Evolutionary conservation across 2,888 invertebrate species (phyloP).

Genomic region (Melanotus villosus): DNA sequence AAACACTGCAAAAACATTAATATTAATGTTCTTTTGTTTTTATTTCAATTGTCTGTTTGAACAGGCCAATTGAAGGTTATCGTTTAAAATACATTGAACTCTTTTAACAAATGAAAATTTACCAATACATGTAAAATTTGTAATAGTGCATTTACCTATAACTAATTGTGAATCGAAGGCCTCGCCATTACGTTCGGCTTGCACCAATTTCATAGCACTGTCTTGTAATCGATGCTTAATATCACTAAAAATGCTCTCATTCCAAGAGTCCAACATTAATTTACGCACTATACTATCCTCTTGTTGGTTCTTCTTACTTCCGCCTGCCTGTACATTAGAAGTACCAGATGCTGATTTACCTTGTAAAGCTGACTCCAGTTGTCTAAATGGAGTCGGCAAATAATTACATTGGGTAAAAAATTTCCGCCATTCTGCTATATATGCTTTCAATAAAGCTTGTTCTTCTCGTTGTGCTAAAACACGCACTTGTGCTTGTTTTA

Average conservation of each 20-base stretch:
- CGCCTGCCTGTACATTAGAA: constrained; percentile 57
- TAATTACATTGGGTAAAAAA: constrained; percentile 99
- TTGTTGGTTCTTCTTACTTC: constrained; percentile 72
- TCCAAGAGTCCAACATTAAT: constrained; percentile 99
- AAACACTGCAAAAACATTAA: too few relatives aligned
- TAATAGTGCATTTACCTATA: too few relatives aligned
- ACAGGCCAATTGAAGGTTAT: too few relatives aligned
- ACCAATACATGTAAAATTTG: too few relatives aligned
- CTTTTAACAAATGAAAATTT: too few relatives aligned
- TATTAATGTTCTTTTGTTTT: too few relatives aligned
- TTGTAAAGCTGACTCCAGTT: constrained; percentile 88
- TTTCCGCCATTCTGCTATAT: constrained; percentile 98
- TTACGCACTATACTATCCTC: constrained; percentile 95
- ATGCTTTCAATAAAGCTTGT: constrained; percentile 94
- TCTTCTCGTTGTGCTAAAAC: constrained; percentile 95
- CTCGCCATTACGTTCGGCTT: constrained; percentile 97
- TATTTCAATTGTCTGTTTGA: too few relatives aligned
- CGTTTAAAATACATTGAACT: too few relatives aligned
- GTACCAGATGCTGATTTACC: constrained; percentile 72
- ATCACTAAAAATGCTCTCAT: constrained; percentile 95
- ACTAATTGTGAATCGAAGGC: constrained; percentile 98
- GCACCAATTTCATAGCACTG: constrained; percentile 98
- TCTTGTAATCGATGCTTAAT: constrained; percentile 94
- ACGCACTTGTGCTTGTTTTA: constrained; percentile 91
- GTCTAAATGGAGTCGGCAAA: constrained; percentile 95